Percentiles rank a stretch among this genome's conserved stretches.
phyloP scores from a whole-genome alignment of 2,113 vertebrate species.

The Ovibos moschatus region DNA sequence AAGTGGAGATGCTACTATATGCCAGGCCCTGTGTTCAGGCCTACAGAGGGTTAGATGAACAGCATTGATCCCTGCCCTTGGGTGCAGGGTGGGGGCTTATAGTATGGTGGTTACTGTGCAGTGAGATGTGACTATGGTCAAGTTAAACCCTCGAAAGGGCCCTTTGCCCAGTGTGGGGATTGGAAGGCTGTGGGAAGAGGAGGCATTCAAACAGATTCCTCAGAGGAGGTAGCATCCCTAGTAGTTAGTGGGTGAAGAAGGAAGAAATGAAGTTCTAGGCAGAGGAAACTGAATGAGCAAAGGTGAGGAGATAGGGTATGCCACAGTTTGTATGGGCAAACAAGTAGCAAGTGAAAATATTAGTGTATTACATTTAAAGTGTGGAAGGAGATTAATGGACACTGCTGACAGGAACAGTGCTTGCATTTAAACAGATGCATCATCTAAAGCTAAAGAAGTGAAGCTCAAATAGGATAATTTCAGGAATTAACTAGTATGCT shows the following conservation, averaged over 20 bases:
- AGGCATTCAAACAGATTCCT: not conserved
- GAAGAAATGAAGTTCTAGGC: not conserved
- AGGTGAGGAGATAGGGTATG: not conserved
- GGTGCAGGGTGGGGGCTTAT: not conserved
- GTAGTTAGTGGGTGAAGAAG: not conserved
- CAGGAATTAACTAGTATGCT: not conserved
- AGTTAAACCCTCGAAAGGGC: not conserved
- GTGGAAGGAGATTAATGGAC: not conserved
- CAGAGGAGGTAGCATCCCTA: not conserved
- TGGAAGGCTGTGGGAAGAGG: not conserved
- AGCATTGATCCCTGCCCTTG: not conserved
- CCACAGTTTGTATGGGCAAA: not conserved
- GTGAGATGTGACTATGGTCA: not conserved
- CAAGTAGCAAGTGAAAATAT: not conserved
- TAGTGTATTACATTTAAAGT: not conserved
- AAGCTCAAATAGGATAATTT: not conserved
- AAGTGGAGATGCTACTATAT: not conserved
- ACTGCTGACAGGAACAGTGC: not conserved
- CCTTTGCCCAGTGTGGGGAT: not conserved
- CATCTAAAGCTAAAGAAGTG: not conserved
- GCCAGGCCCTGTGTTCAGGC: not conserved
- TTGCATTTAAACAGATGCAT: not conserved
- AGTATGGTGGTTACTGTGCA: not conserved
- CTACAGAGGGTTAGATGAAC: not conserved
- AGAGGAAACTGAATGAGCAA: not conserved